These are phyloP conservation scores for Gonatopus flavifemur DNA, from an alignment of 1,140 invertebrate species.

Conservation along the genomic window DNA sequence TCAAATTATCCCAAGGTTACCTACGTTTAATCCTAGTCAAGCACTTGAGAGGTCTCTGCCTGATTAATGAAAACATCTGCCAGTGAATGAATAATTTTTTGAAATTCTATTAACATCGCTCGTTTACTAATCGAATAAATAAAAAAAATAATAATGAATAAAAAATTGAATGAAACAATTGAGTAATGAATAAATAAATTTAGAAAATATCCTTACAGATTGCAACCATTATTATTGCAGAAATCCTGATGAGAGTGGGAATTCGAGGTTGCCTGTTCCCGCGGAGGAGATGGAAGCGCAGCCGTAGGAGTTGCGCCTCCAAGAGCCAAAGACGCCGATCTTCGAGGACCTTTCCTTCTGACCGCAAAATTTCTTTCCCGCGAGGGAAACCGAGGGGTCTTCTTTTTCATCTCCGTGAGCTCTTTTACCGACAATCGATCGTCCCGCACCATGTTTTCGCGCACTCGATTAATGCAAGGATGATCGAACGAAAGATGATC, in stretches of 20 bases:
- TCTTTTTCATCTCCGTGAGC: constrained; percentile 58
- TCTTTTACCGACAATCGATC: constrained; percentile 53
- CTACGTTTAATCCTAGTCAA: too few relatives aligned
- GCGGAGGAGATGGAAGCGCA: constrained; percentile 13
- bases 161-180: too few relatives aligned
- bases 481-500: background rate
- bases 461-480: constrained; percentile 5
- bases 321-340: constrained; percentile 21
- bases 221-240: constrained; percentile 14
- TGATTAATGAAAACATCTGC: too few relatives aligned
- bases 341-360: constrained; percentile 46
- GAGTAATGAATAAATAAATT: background rate
- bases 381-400: constrained; percentile 68
- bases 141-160: too few relatives aligned
- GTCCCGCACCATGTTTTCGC: constrained; percentile 49
- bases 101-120: too few relatives aligned
- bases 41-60: too few relatives aligned
- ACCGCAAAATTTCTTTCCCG: constrained; percentile 69
- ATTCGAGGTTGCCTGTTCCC: constrained; percentile 18
- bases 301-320: constrained; percentile 22
- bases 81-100: too few relatives aligned
- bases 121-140: too few relatives aligned
- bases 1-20: too few relatives aligned
- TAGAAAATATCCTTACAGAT: constrained; percentile 26
- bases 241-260: constrained; percentile 21